These are phyloP conservation scores for Zaprionus lachaisei DNA, from an alignment of 1,140 invertebrate genomes.

Conservation along the genomic window DNA sequence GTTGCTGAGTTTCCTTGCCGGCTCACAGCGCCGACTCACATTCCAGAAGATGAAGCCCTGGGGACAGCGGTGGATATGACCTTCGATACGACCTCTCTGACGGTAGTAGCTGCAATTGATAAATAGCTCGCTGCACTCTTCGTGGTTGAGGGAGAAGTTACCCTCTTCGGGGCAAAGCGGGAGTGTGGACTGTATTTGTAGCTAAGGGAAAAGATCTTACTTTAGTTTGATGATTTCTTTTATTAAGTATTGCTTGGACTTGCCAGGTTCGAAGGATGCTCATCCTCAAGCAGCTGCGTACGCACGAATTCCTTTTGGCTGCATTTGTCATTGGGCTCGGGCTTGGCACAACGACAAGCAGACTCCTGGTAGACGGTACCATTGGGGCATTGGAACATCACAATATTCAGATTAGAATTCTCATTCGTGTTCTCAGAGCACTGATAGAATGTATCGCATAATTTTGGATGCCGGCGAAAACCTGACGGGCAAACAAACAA, in stretches of 20 bases:
- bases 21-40: constrained; percentile 90
- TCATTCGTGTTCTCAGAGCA: constrained; percentile 87
- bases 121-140: constrained; percentile 89
- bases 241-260: constrained; percentile 3
- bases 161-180: constrained; percentile 89
- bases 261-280: constrained; percentile 85
- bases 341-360: constrained; percentile 88
- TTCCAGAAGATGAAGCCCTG: constrained; percentile 91
- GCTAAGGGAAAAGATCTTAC: constrained; percentile 30
- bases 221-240: neutral
- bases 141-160: constrained; percentile 88
- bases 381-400: constrained; percentile 90
- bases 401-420: constrained; percentile 89
- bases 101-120: constrained; percentile 88
- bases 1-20: constrained; percentile 62
- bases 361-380: constrained; percentile 91
- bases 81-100: constrained; percentile 86
- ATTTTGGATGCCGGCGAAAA: constrained; percentile 92
- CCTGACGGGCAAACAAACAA: constrained; percentile 91
- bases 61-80: constrained; percentile 91
- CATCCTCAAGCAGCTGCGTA: constrained; percentile 85
- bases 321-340: constrained; percentile 59
- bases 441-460: constrained; percentile 94
- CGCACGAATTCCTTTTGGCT: constrained; percentile 35
- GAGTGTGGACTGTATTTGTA: constrained; percentile 69